phyloP scores from a whole-genome alignment of 2,113 vertebrate genomes.

The Dipodomys spectabilis region DNA sequence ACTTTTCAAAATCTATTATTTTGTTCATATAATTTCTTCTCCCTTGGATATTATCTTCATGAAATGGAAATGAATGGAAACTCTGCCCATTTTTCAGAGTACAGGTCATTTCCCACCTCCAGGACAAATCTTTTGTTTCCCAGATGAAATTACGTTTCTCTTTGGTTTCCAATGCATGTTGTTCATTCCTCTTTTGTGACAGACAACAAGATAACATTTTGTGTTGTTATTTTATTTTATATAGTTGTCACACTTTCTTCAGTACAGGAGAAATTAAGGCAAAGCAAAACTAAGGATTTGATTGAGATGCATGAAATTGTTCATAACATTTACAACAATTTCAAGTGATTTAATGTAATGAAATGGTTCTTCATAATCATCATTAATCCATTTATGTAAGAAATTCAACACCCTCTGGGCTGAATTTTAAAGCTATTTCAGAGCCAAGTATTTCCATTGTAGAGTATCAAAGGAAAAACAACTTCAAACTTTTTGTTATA shows the following conservation, averaged over 20 bases:
- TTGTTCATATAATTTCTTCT: not conserved
- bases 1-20: slow-evolving; percentile 6
- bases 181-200: not conserved
- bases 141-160: slow-evolving; percentile 7
- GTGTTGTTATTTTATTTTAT: slow-evolving; percentile 30
- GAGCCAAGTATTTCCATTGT: not conserved
- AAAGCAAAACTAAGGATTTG: not conserved
- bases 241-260: not conserved
- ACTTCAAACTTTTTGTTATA: not conserved
- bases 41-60: not conserved
- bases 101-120: not conserved
- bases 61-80: not conserved
- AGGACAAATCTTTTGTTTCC: slow-evolving; percentile 19
- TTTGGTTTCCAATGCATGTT: not conserved
- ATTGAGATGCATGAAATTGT: not conserved
- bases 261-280: slow-evolving; percentile 26
- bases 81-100: slow-evolving; percentile 27
- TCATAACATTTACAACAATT: not conserved
- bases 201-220: not conserved
- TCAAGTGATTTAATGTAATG: slow-evolving; percentile 44
- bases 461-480: slow-evolving; percentile 29
- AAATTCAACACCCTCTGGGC: slow-evolving; percentile 10
- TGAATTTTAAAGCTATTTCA: not conserved
- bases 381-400: not conserved
- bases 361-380: slow-evolving; percentile 18